Conservation (phyloP, 2,888 invertebrate species). For the Empis livida region DNA sequence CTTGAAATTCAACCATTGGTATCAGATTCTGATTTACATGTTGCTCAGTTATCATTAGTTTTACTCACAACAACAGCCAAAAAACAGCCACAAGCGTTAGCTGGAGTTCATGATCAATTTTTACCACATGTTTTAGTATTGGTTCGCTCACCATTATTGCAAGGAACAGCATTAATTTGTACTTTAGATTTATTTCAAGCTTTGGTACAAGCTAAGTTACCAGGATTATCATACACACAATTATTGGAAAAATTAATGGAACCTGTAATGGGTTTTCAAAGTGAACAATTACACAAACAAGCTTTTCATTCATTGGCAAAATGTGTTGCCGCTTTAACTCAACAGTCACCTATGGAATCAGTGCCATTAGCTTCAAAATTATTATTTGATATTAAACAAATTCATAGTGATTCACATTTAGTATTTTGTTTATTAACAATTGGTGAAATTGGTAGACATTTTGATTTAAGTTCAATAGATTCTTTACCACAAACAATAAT, state of each 20-base stretch:
- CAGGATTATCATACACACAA: conserved; percentile 68
- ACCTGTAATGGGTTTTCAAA: conserved; percentile 45
- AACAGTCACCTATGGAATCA: conserved; percentile 61
- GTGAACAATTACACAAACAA: conserved; percentile 48
- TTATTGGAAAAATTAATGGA: conserved; percentile 64
- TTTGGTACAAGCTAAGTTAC: conserved; percentile 70
- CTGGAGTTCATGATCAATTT: conserved; percentile 58
- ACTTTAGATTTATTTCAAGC: conserved; percentile 88
- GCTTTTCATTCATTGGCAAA: conserved; percentile 95
- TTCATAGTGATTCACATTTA: conserved; percentile 64
- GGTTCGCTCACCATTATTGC: conserved; percentile 77
- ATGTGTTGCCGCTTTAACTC: conserved; percentile 87
- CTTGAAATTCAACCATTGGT: conserved; percentile 82
- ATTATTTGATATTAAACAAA: conserved; percentile 58
- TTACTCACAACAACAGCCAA: conserved; percentile 71
- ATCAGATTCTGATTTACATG: conserved; percentile 89
- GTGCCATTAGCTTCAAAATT: conserved; percentile 51
- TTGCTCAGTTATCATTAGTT: conserved; percentile 81
- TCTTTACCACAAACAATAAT: conserved; percentile 67
- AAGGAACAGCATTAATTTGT: conserved; percentile 79
- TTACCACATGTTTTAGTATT: conserved; percentile 75
- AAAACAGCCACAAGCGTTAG: conserved; percentile 64
- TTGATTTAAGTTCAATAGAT: conserved; percentile 66
- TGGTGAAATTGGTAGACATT: conserved; percentile 92
- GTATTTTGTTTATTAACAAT: conserved; percentile 89